Evolutionary conservation across 2,113 vertebrate species (phyloP).

Genomic region (Alethe castanea): DNA sequence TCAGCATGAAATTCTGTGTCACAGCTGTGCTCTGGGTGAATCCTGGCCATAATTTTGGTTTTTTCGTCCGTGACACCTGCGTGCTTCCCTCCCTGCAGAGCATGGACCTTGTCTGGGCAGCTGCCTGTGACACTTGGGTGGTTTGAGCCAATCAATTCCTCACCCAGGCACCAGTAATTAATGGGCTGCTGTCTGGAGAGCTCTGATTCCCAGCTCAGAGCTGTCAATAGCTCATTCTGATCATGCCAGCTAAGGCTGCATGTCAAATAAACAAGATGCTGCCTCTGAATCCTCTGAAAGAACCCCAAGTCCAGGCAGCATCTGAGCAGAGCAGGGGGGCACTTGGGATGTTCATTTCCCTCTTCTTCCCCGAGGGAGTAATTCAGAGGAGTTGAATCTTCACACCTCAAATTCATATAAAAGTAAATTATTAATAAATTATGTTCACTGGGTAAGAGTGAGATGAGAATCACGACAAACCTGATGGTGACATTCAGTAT

Average conservation of each 20-base stretch:
- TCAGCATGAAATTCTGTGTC: neutral
- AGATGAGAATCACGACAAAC: neutral
- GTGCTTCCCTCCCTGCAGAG: neutral
- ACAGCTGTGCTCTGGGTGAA: neutral
- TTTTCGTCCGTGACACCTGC: rapidly evolving
- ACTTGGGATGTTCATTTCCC: neutral
- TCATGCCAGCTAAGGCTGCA: neutral
- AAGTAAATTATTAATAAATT: neutral
- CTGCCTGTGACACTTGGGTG: neutral
- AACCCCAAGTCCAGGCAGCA: neutral
- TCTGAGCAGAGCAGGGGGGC: neutral
- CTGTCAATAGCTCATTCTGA: neutral
- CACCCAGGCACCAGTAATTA: neutral
- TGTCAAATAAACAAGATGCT: neutral
- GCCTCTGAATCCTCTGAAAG: neutral
- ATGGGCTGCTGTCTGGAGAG: neutral
- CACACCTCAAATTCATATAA: neutral
- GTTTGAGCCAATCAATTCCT: neutral
- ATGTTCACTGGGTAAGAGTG: neutral
- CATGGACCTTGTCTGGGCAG: neutral
- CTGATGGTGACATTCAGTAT: neutral
- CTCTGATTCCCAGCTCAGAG: neutral
- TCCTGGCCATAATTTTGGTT: neutral
- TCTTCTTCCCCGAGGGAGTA: neutral
- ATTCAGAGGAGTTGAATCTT: neutral